Base-by-base conservation (phyloP, 2,113 vertebrate genomes). In the Pantherophis guttatus region DNA sequence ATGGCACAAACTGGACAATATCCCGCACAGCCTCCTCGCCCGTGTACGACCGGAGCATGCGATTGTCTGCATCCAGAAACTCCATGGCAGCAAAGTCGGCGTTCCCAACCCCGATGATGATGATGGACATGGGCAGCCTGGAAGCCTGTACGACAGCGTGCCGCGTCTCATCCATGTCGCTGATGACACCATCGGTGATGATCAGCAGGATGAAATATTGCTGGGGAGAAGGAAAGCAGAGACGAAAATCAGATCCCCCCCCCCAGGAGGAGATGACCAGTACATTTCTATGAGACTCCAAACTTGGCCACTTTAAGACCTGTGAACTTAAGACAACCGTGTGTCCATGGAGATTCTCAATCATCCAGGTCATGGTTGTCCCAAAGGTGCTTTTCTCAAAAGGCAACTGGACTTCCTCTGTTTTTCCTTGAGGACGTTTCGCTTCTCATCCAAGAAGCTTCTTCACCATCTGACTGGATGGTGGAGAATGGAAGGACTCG, bases 201-300 rank as follows among this genome's bases (percentile, higher is more conserved):
- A 99, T 99, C 93, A 99, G 98, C 94, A 99, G 98, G 93, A 98
- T 99, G 97, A 99, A 99, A 97, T 99, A 99, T 94, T 99, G 99
- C 99, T 99, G 98, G 0, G 5, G 70, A 89, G 91, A 89, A 90
- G 57, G 70, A 94, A 19, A 70, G 86, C 0, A 2, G 2, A 33
- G 12, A 5, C 1, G 86, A 95, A 39, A 50, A 81, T 5, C 0
- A 86, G 4, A 1, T 33, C 53, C 1, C 1, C 39, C 1, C 39
- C 2, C 6, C 15, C 50, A n/a, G 87, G 15, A 21, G 52, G 13
- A 55, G 29, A 1, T 6, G 85, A 8, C 0, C 52, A 0, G 1
- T 23, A 13, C 54, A 12, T 6, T 19, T 53, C 50, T 15, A 70
- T 11, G 12, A 21, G 17, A 6, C 3, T 3, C 3, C 23, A n/a